Evolutionary conservation across 2,797 vertebrate genomes (phyloP).

Genomic region (Eremophila alpestris): DNA sequence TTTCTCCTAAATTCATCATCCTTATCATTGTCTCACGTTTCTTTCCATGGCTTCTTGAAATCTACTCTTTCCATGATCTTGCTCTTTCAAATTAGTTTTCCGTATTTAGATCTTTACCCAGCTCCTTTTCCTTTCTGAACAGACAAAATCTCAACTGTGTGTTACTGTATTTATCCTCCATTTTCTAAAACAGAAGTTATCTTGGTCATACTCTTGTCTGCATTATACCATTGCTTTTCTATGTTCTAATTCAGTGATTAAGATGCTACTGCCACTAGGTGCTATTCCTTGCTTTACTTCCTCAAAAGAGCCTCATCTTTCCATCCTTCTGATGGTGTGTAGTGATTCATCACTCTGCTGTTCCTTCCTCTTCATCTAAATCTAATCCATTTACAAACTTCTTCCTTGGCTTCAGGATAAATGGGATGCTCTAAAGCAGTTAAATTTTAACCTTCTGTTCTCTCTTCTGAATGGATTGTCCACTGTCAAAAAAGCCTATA

Average conservation of each 20-base stretch:
- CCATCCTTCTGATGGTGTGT: neutral
- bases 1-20: neutral
- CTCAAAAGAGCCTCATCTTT: neutral
- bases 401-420: neutral
- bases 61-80: neutral
- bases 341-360: neutral
- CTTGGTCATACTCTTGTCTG: neutral
- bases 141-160: neutral
- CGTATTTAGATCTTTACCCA: neutral
- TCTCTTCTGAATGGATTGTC: neutral
- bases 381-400: neutral
- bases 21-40: neutral
- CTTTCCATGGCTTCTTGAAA: constrained; percentile 15
- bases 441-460: neutral
- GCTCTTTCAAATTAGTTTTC: neutral
- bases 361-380: neutral
- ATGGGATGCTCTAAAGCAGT: neutral
- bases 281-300: neutral
- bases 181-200: neutral
- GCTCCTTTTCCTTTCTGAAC: neutral
- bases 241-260: neutral
- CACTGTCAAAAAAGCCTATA: neutral
- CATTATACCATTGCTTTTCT: neutral
- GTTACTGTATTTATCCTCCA: neutral
- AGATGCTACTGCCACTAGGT: neutral